Base-by-base conservation (phyloP, 2,888 invertebrate genomes). In the Lypha dubia region DNA sequence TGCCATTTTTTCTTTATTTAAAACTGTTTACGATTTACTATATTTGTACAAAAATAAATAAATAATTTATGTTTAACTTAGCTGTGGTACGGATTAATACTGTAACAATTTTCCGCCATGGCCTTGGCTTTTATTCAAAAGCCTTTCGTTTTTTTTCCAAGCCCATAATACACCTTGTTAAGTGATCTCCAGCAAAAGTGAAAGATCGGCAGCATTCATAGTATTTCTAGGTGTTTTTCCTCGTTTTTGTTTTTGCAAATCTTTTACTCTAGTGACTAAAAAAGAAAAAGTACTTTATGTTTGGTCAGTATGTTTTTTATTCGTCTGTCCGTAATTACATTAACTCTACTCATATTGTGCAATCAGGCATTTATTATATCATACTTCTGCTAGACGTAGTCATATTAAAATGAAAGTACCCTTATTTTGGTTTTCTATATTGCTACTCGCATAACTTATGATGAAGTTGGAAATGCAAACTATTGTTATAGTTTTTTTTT, bases 91-190 rank as follows among this genome's bases (percentile, higher is more conserved):
- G 74, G 80, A 74, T 82, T 81, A 85, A 85, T 86, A 87, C 87
- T 87, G 87, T 75, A 74, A 68, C 65, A 24, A 74, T 62, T 85
- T 75, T 82, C 46, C 56, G 44, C 51, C 35, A 41, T 85, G 79
- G 83, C 77, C 85, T 83, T 80, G 83, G 80, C 86, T 87, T 87
- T 86, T 87, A 86, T 87, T 70, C 51, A 79, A 84, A 84, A 80
- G 41, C 77, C 41, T 73, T 73, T 58, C 58, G 20, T 17, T 32
- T 56, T 51, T 53, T 65, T 11, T 67, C 5, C 4, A 17, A 32
- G 15, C 32, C 17, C n/a, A n/a, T n/a, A n/a, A 22, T 32, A 22
- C 46, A 60, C 53, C 46, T 41, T 28, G 65, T 67, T 58, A n/a
- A 68, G 49, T 65, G 38, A 46, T 70, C 38, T 41, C 15, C 51